Percentiles rank a stretch among this genome's conserved stretches.
phyloP scores from a whole-genome alignment of 2,797 vertebrate genomes.

The Pantherophis vulpinus region DNA sequence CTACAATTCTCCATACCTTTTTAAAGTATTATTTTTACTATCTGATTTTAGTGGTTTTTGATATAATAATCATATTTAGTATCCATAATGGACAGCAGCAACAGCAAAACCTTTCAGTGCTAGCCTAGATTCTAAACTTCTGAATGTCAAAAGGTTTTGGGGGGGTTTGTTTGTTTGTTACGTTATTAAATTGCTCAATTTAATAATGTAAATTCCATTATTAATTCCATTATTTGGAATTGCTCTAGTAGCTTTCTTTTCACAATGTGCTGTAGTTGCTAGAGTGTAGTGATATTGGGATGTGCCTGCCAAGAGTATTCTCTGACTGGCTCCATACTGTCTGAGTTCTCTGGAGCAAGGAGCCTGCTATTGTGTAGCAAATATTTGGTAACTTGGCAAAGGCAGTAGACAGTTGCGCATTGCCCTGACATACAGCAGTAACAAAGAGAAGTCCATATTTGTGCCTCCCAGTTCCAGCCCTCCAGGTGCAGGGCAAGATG shows the following conservation, averaged over 20 bases:
- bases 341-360: neutral
- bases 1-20: neutral
- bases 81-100: neutral
- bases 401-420: neutral
- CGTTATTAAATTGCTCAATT: too few species aligned
- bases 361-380: neutral
- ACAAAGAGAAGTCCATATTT: neutral
- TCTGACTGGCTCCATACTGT: neutral
- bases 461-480: neutral
- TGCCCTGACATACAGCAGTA: neutral
- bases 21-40: neutral
- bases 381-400: neutral
- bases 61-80: neutral
- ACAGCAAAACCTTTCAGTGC: neutral
- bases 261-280: neutral
- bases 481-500: too few species aligned
- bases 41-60: neutral
- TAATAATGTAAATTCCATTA: too few species aligned
- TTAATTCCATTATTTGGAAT: neutral
- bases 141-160: neutral
- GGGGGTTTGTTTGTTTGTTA: neutral
- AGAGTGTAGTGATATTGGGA: neutral
- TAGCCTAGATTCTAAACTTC: neutral
- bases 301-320: neutral
- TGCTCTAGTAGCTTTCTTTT: neutral